Base-by-base conservation (phyloP, 2,113 vertebrate genomes). In the Dissostichus mawsoni region DNA sequence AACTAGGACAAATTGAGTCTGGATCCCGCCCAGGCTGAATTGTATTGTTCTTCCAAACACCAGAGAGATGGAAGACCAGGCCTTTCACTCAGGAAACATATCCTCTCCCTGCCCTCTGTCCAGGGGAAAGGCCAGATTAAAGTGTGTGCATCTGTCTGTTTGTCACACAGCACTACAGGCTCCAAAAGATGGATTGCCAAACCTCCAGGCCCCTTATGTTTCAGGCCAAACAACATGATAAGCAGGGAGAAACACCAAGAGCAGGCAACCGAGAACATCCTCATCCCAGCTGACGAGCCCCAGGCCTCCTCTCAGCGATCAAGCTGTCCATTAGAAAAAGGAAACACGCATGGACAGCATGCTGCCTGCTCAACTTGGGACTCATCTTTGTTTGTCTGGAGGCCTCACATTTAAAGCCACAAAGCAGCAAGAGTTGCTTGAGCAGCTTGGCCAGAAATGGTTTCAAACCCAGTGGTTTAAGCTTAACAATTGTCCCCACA, bases 261-360 rank as follows among this genome's bases (percentile, higher is more conserved):
- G 53, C 64, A 86, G 68, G 65, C 70, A 76, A 76, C 76, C 25
- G 47, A 80, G 80, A 85, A 69, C 53, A 79, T 79, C 74, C 76
- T 80, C 82, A 48, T 45, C 41, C 61, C 83, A 72, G 69, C 75
- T 85, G 79, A 86, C 11, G 18, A 85, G 86, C 83, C 80, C 73
- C 81, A 12, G 76, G 84, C 78, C 76, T 80, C 79, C 71, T 74
- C n/a, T 65, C 69, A 74, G 23, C 52, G 77, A 82, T 89, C 70
- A 71, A 80, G 74, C 76, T 73, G 74, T 86, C 80, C 85, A 86
- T 89, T 90, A 80, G 69, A 79, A 86, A 41, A 80, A 64, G 61
- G 70, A 89, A 82, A 69, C 67, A 41, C 8, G 72, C 74, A 69
- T 53, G 73, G 67, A 77, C 74, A 64, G 69, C 53, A 53, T 61